phyloP scores from a whole-genome alignment of 2,797 vertebrate genomes.

The Clarias pachynema region DNA sequence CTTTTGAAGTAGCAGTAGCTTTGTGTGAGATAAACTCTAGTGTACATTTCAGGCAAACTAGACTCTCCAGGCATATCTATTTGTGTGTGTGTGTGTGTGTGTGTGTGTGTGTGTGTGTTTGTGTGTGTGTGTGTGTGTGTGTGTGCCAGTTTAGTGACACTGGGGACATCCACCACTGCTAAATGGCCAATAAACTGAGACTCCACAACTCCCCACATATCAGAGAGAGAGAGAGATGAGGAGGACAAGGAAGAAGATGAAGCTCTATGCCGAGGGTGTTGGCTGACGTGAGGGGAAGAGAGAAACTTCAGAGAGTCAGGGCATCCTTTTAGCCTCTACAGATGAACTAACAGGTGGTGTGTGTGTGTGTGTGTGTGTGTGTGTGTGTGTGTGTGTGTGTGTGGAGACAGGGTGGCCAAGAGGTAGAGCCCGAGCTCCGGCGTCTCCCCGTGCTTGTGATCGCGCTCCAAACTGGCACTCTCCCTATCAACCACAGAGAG shows the following conservation, averaged over 20 bases:
- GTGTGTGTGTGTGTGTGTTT: constrained; percentile 48
- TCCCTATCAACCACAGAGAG: constrained; percentile 79
- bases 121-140: constrained; percentile 49
- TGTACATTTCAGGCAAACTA: neutral
- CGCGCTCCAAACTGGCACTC: constrained; percentile 82
- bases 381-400: constrained; percentile 27
- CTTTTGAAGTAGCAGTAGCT: neutral
- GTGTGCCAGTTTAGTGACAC: constrained; percentile 69
- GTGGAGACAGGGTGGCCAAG: constrained; percentile 68
- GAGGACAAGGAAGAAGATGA: constrained; percentile 33
- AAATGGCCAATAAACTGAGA: constrained; percentile 76
- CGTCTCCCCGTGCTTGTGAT: constrained; percentile 76
- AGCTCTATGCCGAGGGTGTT: constrained; percentile 27
- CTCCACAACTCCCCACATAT: constrained; percentile 69
- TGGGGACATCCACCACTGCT: constrained; percentile 68
- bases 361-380: constrained; percentile 64
- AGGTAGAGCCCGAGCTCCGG: constrained; percentile 78
- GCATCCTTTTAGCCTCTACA: constrained; percentile 74
- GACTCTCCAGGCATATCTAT: constrained; percentile 15
- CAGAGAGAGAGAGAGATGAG: constrained; percentile 62
- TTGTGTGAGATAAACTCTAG: neutral
- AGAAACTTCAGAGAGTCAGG: constrained; percentile 70
- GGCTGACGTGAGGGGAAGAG: constrained; percentile 36
- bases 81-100: neutral
- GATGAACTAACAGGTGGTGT: constrained; percentile 83